Evolutionary conservation across 2,797 vertebrate species (phyloP).

Genomic region (Sarcoramphus papa): DNA sequence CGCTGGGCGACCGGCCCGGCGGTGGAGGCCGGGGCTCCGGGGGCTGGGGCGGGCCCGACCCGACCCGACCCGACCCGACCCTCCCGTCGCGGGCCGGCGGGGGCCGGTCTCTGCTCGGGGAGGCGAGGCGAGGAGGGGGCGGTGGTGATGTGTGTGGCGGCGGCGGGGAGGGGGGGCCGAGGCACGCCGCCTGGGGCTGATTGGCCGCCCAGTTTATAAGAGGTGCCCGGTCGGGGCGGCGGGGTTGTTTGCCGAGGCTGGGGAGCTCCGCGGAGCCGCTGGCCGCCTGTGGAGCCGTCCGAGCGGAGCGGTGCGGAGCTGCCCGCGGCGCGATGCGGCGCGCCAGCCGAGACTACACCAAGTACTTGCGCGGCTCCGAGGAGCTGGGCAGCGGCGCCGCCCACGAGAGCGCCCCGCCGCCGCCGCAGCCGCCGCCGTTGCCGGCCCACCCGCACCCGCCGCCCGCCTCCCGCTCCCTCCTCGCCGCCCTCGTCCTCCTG

Average conservation of each 20-base stretch:
- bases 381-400: constrained; percentile 63
- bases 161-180: constrained; percentile 17
- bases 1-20: neutral
- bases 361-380: constrained; percentile 75
- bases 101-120: neutral
- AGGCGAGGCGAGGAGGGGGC: neutral
- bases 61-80: neutral
- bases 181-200: constrained; percentile 40
- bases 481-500: constrained; percentile 86
- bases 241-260: neutral
- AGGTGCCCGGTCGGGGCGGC: neutral
- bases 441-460: constrained; percentile 17
- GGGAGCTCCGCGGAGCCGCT: neutral
- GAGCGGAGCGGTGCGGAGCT: neutral
- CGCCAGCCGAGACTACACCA: constrained; percentile 76
- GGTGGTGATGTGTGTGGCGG: neutral
- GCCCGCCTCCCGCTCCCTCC: constrained; percentile 67
- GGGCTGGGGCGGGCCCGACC: neutral
- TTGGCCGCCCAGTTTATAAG: constrained; percentile 70
- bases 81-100: neutral
- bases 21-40: neutral
- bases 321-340: constrained; percentile 67
- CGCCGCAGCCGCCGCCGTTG: neutral
- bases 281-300: neutral
- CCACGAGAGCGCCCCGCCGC: constrained; percentile 44